Evolutionary conservation across 2,888 invertebrate genomes (phyloP), one percentile per base, ranked within the genome.

Genomic region (Exephanes ischioxanthus): DNA sequence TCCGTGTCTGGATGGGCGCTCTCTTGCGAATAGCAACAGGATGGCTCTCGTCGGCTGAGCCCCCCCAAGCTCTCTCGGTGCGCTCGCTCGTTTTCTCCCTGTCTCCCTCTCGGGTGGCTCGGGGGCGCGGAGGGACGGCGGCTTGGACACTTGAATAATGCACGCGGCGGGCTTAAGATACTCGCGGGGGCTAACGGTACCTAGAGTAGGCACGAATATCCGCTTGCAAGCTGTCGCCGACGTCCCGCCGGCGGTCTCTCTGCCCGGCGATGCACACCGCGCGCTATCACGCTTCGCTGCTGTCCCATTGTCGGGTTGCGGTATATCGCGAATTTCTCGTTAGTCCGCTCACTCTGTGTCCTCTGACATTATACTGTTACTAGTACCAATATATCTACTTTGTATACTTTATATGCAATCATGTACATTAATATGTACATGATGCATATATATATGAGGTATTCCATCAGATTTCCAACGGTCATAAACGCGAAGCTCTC

Each of bases 181-280:
- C 72, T 72, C 75, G 81, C 78, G 66, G 84, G 85, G 86, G 72
- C 73, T 92, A 93, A 92, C 93, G 93, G 93, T 91, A 92, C 91
- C 85, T 91, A 90, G 91, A 92, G 92, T 92, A 92, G 90, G 89
- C 90, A 90, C 88, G 90, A 92, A 92, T 92, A 92, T 91, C 91
- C 93, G 93, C 93, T 90, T 92, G 93, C 92, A 93, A 93, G 93
- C 91, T 93, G 93, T 92, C 91, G 88, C 88, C 86, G 79, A 26
- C 75, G 55, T 85, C 85, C 73, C 82, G 66, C 51, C 75, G 81
- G 67, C 55, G 58, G 70, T 82, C 68, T 67, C 83, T 51, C 58
- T 48, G 53, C 14, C 45, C 87, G 61, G 30, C 30, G 30, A 33
- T 63, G 61, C 61, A 63, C 6, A 26, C 30, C 30, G 33, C 61